Evolutionary conservation across 2,113 vertebrate genomes (phyloP).

Genomic region (Chlamydotis undulata): DNA sequence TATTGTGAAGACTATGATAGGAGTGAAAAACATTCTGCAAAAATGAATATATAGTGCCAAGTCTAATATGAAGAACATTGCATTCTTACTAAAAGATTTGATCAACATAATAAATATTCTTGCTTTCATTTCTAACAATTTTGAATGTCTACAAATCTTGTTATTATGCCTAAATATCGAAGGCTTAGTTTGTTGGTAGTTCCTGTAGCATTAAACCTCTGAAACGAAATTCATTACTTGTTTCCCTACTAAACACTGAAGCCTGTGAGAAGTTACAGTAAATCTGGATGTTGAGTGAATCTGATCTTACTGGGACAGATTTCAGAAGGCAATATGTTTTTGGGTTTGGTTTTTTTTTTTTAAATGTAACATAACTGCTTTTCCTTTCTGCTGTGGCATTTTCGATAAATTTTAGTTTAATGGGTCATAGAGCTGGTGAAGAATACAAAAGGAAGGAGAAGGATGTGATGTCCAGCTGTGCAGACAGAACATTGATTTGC

Average conservation of each 20-base stretch:
- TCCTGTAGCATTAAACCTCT: background rate
- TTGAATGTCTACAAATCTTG: background rate
- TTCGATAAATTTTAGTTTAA: background rate
- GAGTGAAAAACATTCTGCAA: constrained; percentile 24
- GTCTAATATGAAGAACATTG: background rate
- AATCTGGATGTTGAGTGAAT: background rate
- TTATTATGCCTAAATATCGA: background rate
- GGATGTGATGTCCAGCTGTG: background rate
- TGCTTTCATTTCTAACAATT: background rate
- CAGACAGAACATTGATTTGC: background rate
- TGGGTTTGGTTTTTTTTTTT: background rate
- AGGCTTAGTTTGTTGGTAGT: background rate
- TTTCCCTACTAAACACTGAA: background rate
- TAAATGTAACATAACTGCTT: background rate
- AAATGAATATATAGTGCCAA: background rate
- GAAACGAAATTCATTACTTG: background rate
- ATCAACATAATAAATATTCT: background rate
- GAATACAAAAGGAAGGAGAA: background rate
- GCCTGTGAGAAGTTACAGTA: background rate
- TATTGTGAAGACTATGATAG: constrained; percentile 2
- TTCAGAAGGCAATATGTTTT: background rate
- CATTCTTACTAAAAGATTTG: background rate
- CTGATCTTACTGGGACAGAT: background rate
- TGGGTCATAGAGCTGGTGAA: background rate
- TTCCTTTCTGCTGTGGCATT: background rate